phyloP scores from a whole-genome alignment of 2,888 invertebrate genomes.

The Cheilosia pagana region DNA sequence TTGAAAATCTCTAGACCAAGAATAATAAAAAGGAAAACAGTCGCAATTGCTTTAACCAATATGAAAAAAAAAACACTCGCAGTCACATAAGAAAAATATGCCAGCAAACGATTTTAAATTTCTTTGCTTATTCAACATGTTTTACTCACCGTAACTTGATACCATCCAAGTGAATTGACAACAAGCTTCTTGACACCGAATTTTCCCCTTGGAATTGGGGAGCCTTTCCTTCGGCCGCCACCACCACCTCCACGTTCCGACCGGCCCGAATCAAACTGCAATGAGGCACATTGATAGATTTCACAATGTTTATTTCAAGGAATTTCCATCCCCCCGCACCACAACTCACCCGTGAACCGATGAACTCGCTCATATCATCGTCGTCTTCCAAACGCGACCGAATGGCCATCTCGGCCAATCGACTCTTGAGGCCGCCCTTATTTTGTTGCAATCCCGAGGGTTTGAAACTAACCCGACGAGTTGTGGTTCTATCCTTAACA shows the following conservation, averaged over 20 bases:
- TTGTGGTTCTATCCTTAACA: conserved; percentile 80
- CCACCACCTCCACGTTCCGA: conserved; percentile 78
- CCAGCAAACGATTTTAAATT: too few relatives aligned
- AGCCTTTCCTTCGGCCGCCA: conserved; percentile 80
- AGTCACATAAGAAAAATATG: neutral
- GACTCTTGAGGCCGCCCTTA: conserved; percentile 78
- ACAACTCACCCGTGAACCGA: conserved; percentile 73
- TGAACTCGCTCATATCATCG: conserved; percentile 81
- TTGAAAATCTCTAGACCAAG: too few relatives aligned
- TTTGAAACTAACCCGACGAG: conserved; percentile 83
- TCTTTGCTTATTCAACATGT: neutral
- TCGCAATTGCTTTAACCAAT: too few relatives aligned
- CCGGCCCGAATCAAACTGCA: conserved; percentile 43
- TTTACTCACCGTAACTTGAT: conserved; percentile 86
- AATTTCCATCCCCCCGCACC: too few relatives aligned
- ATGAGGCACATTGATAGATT: conserved; percentile 4
- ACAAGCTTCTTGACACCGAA: conserved; percentile 78
- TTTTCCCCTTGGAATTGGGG: conserved; percentile 79
- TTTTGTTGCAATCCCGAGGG: conserved; percentile 78
- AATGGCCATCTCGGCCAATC: conserved; percentile 78
- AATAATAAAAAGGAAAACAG: too few relatives aligned
- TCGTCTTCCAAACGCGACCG: conserved; percentile 80
- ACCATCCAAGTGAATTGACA: conserved; percentile 87
- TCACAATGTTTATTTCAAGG: neutral
- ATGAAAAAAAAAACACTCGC: too few relatives aligned